These are phyloP conservation scores for Mastacembelus armatus DNA, from an alignment of 2,797 vertebrate genomes.

Conservation along the genomic window DNA sequence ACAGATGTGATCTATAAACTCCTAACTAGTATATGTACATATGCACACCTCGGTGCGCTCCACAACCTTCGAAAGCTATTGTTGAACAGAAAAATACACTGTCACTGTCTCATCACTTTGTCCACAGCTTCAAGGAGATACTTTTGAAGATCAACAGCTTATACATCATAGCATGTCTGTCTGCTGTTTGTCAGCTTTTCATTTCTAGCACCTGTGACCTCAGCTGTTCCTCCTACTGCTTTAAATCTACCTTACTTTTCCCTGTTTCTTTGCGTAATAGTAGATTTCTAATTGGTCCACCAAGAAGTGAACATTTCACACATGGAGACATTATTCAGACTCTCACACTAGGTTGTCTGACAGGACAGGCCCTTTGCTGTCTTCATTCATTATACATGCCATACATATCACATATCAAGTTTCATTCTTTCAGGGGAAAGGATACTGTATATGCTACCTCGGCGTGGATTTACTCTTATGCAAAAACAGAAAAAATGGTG, in stretches of 20 bases:
- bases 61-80: constrained; percentile 43
- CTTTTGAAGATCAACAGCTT: constrained; percentile 37
- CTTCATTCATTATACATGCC: constrained; percentile 8
- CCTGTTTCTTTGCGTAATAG: background rate
- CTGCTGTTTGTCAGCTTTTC: constrained; percentile 16
- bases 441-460: background rate
- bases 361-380: background rate
- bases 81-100: constrained; percentile 24
- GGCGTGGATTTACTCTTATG: background rate
- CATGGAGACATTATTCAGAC: constrained; percentile 17
- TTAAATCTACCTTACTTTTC: background rate
- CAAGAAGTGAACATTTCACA: background rate
- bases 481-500: background rate
- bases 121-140: constrained; percentile 9
- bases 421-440: background rate
- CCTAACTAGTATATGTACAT: background rate
- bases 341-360: constrained; percentile 1
- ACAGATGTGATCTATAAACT: constrained; percentile 59
- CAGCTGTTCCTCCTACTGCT: background rate
- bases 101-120: constrained; percentile 8
- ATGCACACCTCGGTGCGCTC: constrained; percentile 26
- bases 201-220: constrained; percentile 31
- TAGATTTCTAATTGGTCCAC: background rate
- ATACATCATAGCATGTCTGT: constrained; percentile 18
- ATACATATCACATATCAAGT: constrained; percentile 12